Percentiles rank a stretch among this genome's conserved stretches.
These are phyloP conservation scores for Diphyllodes magnificus DNA, from an alignment of 2,113 vertebrate species.

Conservation along the genomic window DNA sequence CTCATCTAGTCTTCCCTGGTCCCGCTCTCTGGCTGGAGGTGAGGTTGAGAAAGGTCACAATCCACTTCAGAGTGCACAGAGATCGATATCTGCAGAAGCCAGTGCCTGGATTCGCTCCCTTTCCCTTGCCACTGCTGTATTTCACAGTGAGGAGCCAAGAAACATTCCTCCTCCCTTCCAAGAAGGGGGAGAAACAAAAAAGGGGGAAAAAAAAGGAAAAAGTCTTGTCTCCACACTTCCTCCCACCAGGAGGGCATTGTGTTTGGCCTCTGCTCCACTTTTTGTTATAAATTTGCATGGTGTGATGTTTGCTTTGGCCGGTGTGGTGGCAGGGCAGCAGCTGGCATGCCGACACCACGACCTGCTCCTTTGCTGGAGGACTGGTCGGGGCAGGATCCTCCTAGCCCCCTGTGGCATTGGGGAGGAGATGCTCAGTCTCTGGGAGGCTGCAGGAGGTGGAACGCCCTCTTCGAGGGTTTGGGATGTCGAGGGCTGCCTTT, in stretches of 20 bases:
- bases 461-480: fast-evolving
- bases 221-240: background rate
- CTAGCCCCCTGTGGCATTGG: fast-evolving
- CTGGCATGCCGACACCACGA: fast-evolving
- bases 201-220: background rate
- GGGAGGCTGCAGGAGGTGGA: background rate
- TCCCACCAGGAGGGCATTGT: conserved; percentile 1
- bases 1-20: background rate
- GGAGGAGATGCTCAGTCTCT: background rate
- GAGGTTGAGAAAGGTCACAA: background rate
- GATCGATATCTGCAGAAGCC: background rate
- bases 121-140: background rate
- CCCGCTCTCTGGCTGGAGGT: background rate
- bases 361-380: background rate
- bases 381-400: background rate
- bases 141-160: background rate
- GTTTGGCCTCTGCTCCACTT: conserved; percentile 4
- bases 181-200: background rate
- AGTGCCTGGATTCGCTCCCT: background rate
- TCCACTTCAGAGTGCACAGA: background rate
- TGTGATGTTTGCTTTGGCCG: background rate
- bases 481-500: fast-evolving
- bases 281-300: conserved; percentile 29
- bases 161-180: background rate
- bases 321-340: fast-evolving